phyloP scores from a whole-genome alignment of 2,888 invertebrate species.

The Allygus modestus region DNA sequence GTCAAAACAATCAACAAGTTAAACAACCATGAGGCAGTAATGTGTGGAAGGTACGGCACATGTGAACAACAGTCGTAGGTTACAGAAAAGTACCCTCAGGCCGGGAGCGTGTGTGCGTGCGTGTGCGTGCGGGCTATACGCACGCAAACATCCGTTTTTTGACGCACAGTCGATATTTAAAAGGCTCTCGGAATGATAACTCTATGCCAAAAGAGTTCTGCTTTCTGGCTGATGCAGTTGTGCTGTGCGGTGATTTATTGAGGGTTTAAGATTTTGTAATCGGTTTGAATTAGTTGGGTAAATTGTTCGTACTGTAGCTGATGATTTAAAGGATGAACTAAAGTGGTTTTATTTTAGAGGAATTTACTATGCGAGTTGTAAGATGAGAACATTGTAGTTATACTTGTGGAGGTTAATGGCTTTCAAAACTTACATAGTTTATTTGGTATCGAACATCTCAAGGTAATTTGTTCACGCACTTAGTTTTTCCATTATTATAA shows the following conservation, averaged over 20 bases:
- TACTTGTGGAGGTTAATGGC: not conserved
- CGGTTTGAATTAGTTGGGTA: no score
- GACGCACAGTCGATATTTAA: constrained; percentile 57
- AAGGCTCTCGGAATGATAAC: constrained; percentile 30
- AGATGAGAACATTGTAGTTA: no score
- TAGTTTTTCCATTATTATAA: no score
- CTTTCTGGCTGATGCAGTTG: not conserved
- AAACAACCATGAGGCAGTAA: constrained; percentile 5
- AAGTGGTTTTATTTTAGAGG: no score
- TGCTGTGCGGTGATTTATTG: not conserved
- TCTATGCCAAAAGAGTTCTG: constrained; percentile 20
- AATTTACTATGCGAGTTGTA: no score
- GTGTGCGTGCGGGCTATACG: constrained; percentile 11
- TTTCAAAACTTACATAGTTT: not conserved
- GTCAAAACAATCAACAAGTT: constrained; percentile 33
- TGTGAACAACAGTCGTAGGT: not conserved
- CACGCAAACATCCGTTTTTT: constrained; percentile 53
- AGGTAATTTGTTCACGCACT: not conserved
- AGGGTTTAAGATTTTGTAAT: not conserved
- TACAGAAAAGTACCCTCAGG: not conserved
- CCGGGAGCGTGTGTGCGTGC: not conserved
- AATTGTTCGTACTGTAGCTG: no score
- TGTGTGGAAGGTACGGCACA: not conserved
- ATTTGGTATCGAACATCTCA: not conserved
- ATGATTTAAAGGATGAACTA: no score